Evolutionary conservation across 2,797 vertebrate species (phyloP).

Genomic region (Sebastes kiyomatsui): DNA sequence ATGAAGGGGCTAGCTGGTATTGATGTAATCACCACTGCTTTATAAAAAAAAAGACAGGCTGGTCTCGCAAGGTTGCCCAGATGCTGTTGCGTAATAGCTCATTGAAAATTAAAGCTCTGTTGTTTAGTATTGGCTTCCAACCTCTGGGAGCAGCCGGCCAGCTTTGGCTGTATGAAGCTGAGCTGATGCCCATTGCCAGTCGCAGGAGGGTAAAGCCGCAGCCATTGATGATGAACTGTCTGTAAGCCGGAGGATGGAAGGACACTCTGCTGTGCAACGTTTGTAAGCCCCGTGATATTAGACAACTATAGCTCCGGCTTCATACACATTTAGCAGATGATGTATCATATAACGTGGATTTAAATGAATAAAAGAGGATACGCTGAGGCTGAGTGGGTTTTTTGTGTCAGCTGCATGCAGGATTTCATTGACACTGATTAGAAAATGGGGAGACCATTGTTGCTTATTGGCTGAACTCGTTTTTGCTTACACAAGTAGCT

Average conservation of each 20-base stretch:
- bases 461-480: neutral
- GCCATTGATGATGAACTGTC: constrained; percentile 34
- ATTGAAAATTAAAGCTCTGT: constrained; percentile 67
- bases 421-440: constrained; percentile 3
- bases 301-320: constrained; percentile 16
- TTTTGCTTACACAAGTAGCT: neutral
- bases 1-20: constrained; percentile 1
- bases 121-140: constrained; percentile 62
- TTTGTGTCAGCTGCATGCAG: neutral
- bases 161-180: constrained; percentile 38
- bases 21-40: constrained; percentile 71
- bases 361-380: constrained; percentile 21
- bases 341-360: constrained; percentile 31
- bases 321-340: constrained; percentile 25
- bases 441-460: neutral
- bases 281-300: constrained; percentile 47
- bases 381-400: neutral
- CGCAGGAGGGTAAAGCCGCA: constrained; percentile 34
- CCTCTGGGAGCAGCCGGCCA: constrained; percentile 37
- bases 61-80: constrained; percentile 62
- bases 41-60: constrained; percentile 37
- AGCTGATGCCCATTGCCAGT: constrained; percentile 41
- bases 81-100: constrained; percentile 76
- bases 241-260: constrained; percentile 35
- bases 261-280: constrained; percentile 16